Conservation (phyloP, 2,888 invertebrate species). For the Pycnomerus fuliginosus region DNA sequence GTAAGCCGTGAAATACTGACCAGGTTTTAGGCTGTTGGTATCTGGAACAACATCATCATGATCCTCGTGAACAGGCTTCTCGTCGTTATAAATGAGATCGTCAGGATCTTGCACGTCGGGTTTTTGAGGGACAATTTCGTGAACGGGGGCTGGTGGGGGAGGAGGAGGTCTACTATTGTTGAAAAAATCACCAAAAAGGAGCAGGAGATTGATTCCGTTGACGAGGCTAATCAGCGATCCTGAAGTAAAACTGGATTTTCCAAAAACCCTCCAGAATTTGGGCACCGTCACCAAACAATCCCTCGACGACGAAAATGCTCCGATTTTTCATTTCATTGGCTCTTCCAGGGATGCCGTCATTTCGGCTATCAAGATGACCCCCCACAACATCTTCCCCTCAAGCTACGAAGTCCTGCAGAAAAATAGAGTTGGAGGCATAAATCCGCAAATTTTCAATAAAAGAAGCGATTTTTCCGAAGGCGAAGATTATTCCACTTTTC, state of each 20-base stretch:
- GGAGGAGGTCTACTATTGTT: slow-evolving; percentile 2
- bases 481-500: slow-evolving; percentile 27
- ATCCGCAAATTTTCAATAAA: slow-evolving; percentile 18
- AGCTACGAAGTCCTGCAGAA: slow-evolving; percentile 43
- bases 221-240: slow-evolving; percentile 40
- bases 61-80: slow-evolving; percentile 41
- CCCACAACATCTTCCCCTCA: slow-evolving; percentile 46
- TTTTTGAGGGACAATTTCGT: slow-evolving; percentile 1
- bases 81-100: slow-evolving; percentile 41
- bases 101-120: slow-evolving; percentile 31
- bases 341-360: slow-evolving; percentile 45
- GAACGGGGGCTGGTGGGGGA: slow-evolving; percentile 1
- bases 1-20: slow-evolving; percentile 31
- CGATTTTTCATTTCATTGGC: slow-evolving; percentile 47
- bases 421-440: slow-evolving; percentile 22
- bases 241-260: slow-evolving; percentile 43
- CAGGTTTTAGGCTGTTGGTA: slow-evolving; percentile 28
- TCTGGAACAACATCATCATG: slow-evolving; percentile 35
- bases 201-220: slow-evolving; percentile 23
- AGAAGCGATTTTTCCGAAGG: too few species aligned
- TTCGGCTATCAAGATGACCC: slow-evolving; percentile 45
- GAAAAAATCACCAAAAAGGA: slow-evolving; percentile 18
- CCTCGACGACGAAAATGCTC: slow-evolving; percentile 47
- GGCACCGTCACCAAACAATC: slow-evolving; percentile 45
- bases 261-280: slow-evolving; percentile 47